Base-by-base conservation (phyloP, 1,140 invertebrate genomes). In the Octopus sinensis region DNA sequence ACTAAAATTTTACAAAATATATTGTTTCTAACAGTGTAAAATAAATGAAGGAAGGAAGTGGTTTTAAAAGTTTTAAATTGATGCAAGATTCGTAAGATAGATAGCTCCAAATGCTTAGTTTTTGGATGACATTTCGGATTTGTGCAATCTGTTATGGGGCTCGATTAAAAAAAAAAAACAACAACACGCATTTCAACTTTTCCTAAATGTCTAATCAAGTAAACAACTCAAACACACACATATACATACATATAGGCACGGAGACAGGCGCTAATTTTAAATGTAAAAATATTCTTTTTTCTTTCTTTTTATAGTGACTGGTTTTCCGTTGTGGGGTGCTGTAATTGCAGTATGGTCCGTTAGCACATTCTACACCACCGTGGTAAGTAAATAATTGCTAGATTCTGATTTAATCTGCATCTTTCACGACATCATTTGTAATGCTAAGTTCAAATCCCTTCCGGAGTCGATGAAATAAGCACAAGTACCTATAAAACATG, bases 321-420 rank as follows among this genome's bases (percentile, higher is more conserved):
- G 95, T 17, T 88, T 96, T 52, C 93, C 93, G 56, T 93, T 94
- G 90, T 91, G 93, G 82, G 91, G 93, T 81, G 94, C 96, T 7
- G 95, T 98, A 78, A 86, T 96, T 71, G 92, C 94, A 6, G 94
- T 97, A 43, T 96, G 96, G 84, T 89, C 94, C 3, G 94, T 95
- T 2, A 96, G 95, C 88, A 95, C 95, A 9, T 95, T 96, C 87
- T 96, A 96, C 87, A 95, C 95, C 0, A 94, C 94, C 5, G 92
- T 96, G 86, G 95, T 96, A 92, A 93, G 94, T 94, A 43, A 43
- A 43, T 43, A 43, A 43, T 43, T 43, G 30, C 30, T 43, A 43
- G 30, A 43, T 43, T 43, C 30, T 43, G 30, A 43, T 43, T 43
- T 43, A 43, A 43, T 43, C 3, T 43, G 30, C 30, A 43, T 43